Evolutionary conservation across 1,140 invertebrate genomes (phyloP).

Genomic region (Achatina immaculata): DNA sequence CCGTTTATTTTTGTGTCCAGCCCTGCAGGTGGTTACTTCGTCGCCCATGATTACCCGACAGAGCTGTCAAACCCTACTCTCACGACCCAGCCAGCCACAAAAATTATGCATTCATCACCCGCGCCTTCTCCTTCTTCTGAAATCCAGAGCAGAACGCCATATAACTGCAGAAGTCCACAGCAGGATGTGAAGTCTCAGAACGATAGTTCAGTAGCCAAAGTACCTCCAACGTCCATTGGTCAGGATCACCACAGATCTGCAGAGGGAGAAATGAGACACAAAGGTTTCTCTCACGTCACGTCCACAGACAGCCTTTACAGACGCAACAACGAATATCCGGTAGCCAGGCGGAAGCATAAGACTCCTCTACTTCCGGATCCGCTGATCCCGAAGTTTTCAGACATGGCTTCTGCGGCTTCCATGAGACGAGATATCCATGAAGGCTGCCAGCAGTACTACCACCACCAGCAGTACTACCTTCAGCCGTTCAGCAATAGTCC

Average conservation of each 20-base stretch:
- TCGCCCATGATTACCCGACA: not conserved
- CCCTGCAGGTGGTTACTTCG: not conserved
- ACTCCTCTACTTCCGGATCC: slow-evolving; percentile 27
- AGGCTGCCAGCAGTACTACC: not conserved
- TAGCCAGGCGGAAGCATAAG: slow-evolving; percentile 18
- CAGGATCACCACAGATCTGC: not conserved
- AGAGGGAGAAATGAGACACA: not conserved
- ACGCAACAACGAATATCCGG: not conserved
- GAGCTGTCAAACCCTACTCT: no score
- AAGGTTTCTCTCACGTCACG: not conserved
- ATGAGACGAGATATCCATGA: not conserved
- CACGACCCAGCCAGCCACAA: no score
- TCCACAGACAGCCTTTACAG: not conserved
- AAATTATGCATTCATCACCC: no score
- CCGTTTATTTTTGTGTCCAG: not conserved
- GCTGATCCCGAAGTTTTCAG: slow-evolving; percentile 28
- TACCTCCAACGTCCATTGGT: no score
- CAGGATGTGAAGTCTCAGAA: no score
- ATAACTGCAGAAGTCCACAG: not conserved
- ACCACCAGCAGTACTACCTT: slow-evolving; percentile 7
- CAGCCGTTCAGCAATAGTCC: not conserved
- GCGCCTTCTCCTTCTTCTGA: not conserved
- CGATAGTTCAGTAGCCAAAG: no score
- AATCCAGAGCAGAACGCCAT: not conserved
- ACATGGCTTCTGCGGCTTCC: not conserved